phyloP scores from a whole-genome alignment of 2,888 invertebrate species.

The Thumatha senex region DNA sequence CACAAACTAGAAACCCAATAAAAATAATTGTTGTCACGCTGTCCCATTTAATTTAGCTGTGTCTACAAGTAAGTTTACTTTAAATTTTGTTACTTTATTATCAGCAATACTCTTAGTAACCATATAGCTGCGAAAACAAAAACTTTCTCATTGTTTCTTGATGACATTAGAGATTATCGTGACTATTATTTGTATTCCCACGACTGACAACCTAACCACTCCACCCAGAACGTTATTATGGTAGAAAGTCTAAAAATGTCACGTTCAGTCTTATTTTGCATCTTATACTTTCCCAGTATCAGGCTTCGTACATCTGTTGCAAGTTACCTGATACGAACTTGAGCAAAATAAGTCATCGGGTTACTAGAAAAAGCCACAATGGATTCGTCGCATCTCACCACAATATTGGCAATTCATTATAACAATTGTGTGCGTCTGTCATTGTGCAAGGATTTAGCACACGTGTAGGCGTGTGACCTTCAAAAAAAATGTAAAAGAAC shows the following conservation, averaged over 20 bases:
- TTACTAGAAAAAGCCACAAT: slow-evolving; percentile 57
- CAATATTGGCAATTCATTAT: slow-evolving; percentile 37
- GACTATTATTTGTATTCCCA: slow-evolving; percentile 74
- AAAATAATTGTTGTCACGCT: neutral
- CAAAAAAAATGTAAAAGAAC: slow-evolving; percentile 44
- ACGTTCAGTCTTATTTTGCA: slow-evolving; percentile 77
- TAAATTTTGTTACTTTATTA: neutral
- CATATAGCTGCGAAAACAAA: slow-evolving; percentile 22
- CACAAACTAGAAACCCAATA: neutral
- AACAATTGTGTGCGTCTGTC: slow-evolving; percentile 27
- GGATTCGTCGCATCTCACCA: slow-evolving; percentile 32
- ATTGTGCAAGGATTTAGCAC: slow-evolving; percentile 53
- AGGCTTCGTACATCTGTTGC: slow-evolving; percentile 70
- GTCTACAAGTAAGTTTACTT: neutral
- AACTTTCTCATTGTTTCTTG: slow-evolving; percentile 59
- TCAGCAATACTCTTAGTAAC: neutral
- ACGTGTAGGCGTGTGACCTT: slow-evolving; percentile 73
- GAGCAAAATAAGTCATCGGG: slow-evolving; percentile 68
- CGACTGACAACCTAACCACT: slow-evolving; percentile 72
- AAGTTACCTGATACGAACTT: slow-evolving; percentile 67
- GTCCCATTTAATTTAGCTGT: neutral
- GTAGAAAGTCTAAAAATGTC: slow-evolving; percentile 76
- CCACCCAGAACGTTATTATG: slow-evolving; percentile 60
- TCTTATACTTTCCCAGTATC: slow-evolving; percentile 69
- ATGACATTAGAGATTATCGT: slow-evolving; percentile 58